A percentile compares a stretch with the other conserved stretches of the same genome.
phyloP scores from a whole-genome alignment of 2,113 vertebrate species.

The Colinus virginianus region DNA sequence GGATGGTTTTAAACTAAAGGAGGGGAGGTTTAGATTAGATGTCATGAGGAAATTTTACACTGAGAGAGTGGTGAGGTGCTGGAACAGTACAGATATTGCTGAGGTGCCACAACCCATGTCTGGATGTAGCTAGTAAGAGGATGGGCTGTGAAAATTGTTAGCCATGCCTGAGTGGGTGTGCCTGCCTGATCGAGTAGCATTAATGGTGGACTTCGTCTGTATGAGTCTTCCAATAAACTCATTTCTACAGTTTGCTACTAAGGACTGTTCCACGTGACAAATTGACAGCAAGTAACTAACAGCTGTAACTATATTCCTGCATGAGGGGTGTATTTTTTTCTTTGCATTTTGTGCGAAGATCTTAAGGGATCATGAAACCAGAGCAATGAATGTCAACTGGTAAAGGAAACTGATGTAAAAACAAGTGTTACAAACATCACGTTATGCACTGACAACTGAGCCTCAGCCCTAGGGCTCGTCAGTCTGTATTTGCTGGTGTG shows the following conservation, averaged over 20 bases:
- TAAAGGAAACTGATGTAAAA: neutral
- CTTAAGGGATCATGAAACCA: neutral
- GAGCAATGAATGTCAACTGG: neutral
- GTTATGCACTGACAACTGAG: neutral
- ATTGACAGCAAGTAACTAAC: neutral
- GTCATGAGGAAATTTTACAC: no score
- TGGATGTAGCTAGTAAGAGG: neutral
- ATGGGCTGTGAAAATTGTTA: neutral
- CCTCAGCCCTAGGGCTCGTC: neutral
- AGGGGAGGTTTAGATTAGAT: no score
- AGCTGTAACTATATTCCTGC: neutral
- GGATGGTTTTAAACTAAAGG: no score
- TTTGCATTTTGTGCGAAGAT: neutral
- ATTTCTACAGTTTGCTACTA: neutral
- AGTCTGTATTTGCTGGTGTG: neutral
- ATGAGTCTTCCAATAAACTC: neutral
- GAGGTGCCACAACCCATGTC: neutral
- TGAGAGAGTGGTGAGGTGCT: no score
- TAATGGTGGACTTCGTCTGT: neutral
- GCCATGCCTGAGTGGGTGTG: neutral
- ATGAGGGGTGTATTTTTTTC: neutral
- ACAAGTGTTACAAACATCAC: neutral
- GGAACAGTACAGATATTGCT: neutral
- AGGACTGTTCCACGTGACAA: neutral
- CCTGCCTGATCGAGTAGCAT: neutral